These are phyloP conservation scores for Aythya baeri DNA, from an alignment of 2,113 vertebrate genomes.

Conservation along the genomic window DNA sequence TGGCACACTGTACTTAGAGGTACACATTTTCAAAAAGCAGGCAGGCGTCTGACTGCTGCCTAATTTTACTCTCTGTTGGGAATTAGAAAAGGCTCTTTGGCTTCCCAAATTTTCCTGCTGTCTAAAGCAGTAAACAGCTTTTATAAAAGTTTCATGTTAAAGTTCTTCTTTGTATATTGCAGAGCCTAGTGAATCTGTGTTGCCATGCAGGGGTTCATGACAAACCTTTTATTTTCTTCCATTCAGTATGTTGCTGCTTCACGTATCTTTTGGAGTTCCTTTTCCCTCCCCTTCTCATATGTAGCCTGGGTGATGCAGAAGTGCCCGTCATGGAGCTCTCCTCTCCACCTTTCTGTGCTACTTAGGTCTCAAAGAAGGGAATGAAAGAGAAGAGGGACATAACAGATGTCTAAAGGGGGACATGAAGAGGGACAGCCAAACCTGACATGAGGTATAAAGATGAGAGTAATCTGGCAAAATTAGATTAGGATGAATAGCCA, in stretches of 20 bases:
- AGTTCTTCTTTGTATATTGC: neutral
- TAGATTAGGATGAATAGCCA: neutral
- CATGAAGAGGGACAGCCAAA: neutral
- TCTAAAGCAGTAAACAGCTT: neutral
- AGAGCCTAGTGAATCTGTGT: neutral
- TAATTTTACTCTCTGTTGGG: neutral
- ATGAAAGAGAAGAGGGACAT: neutral
- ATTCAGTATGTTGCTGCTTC: rapidly evolving
- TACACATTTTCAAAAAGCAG: neutral
- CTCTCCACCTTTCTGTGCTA: neutral
- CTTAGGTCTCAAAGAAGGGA: neutral
- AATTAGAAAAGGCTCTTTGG: neutral
- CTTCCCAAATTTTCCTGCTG: neutral
- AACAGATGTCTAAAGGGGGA: neutral
- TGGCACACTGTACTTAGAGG: neutral
- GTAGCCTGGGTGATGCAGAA: neutral
- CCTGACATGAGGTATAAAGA: neutral
- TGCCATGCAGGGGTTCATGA: neutral
- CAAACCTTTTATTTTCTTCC: neutral
- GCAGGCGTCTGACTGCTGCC: neutral
- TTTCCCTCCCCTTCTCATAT: neutral
- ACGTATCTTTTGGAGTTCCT: neutral
- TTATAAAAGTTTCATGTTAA: neutral
- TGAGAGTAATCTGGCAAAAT: neutral
- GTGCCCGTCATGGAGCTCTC: neutral